Evolutionary conservation across 2,113 vertebrate species (phyloP).

Genomic region (Ctenodactylus gundi): DNA sequence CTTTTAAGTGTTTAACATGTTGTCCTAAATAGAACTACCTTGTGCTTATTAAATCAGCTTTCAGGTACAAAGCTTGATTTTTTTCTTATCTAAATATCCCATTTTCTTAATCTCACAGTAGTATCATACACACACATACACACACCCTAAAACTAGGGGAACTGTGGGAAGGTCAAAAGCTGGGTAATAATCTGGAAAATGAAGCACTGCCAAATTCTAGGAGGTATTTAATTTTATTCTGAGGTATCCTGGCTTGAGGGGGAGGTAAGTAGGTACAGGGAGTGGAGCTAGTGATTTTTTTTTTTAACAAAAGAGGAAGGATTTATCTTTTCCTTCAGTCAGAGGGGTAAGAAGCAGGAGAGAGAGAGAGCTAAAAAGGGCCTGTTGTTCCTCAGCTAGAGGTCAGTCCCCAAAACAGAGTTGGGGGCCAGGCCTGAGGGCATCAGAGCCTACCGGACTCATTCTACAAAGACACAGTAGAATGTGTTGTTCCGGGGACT

Average conservation of each 20-base stretch:
- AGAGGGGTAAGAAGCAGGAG: not conserved
- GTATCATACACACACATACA: not conserved
- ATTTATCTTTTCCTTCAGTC: not conserved
- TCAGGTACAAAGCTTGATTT: not conserved
- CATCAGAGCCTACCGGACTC: not conserved
- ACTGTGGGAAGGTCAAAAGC: not conserved
- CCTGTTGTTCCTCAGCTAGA: not conserved
- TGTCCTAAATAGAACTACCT: not conserved
- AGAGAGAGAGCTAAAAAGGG: not conserved
- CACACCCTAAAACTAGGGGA: not conserved
- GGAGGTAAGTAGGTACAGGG: not conserved
- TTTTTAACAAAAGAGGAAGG: not conserved
- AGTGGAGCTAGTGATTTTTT: not conserved
- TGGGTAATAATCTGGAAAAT: not conserved
- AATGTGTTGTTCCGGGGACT: not conserved
- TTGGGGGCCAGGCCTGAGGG: not conserved
- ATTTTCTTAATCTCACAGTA: not conserved
- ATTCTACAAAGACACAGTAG: not conserved
- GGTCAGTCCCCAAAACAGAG: not conserved
- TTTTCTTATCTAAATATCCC: not conserved
- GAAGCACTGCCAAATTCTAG: not conserved
- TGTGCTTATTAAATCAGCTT: not conserved
- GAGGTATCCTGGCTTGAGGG: not conserved
- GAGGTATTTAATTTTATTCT: constrained; percentile 20
- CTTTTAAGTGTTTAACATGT: not conserved